Conservation (phyloP, 2,797 vertebrate species). For the Mormyrus hasselquistii region DNA sequence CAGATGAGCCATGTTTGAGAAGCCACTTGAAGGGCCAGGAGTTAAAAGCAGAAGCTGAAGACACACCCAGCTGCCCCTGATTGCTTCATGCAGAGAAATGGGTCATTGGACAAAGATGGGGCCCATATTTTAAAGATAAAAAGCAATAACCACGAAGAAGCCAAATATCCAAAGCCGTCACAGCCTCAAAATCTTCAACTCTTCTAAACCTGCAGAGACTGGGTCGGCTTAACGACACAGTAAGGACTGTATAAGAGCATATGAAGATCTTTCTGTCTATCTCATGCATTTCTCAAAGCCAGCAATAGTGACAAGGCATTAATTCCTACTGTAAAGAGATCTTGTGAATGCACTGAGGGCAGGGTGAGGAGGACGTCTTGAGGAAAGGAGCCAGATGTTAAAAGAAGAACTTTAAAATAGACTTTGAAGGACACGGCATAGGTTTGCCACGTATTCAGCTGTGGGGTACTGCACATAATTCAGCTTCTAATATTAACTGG, state of each 20-base stretch:
- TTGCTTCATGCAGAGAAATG: background rate
- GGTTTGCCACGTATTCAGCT: background rate
- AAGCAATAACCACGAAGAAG: background rate
- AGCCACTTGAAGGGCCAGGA: background rate
- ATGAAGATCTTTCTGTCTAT: background rate
- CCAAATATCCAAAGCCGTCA: background rate
- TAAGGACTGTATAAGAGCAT: background rate
- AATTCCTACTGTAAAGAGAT: background rate
- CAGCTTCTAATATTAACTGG: slow-evolving; percentile 2
- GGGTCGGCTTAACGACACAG: background rate
- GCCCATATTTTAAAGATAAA: background rate
- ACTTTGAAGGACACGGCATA: background rate
- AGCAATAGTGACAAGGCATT: background rate
- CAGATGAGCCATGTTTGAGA: background rate
- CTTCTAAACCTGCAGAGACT: background rate
- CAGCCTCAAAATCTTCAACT: background rate
- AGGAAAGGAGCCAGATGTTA: background rate
- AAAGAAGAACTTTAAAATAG: background rate
- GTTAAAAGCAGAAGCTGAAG: background rate
- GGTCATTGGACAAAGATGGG: background rate
- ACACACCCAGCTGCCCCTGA: background rate
- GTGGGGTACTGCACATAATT: background rate
- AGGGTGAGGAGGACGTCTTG: background rate
- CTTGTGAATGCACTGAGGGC: background rate
- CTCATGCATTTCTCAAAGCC: background rate